phyloP scores from a whole-genome alignment of 2,797 vertebrate species.

The Helarctos malayanus region DNA sequence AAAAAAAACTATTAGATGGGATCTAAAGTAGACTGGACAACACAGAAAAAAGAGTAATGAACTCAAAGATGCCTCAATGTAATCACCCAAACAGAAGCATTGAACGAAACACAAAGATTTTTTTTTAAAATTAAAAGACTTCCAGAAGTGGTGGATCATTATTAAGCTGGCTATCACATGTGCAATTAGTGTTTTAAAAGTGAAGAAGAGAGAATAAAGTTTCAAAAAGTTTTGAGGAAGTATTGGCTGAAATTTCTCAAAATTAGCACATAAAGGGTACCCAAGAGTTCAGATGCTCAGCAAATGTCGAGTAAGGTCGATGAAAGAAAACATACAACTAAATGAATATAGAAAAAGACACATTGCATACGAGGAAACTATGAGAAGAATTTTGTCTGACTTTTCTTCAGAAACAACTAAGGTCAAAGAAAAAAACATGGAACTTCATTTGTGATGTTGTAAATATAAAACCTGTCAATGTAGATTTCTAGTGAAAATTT shows the following conservation, averaged over 20 bases:
- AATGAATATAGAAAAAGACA: background rate
- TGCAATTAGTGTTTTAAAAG: background rate
- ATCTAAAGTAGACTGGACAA: background rate
- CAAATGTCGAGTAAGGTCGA: background rate
- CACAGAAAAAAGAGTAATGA: background rate
- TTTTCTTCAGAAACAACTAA: background rate
- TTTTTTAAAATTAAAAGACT: background rate
- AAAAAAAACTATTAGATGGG: background rate
- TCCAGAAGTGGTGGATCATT: background rate
- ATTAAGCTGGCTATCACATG: background rate
- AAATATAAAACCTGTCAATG: background rate
- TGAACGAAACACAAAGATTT: background rate
- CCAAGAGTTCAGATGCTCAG: background rate
- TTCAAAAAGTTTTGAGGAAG: background rate
- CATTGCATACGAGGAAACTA: background rate
- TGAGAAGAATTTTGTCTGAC: background rate
- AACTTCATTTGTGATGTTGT: background rate
- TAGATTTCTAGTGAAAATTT: background rate
- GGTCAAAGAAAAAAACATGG: background rate
- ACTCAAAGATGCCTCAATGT: background rate
- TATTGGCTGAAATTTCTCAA: background rate
- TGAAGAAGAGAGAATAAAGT: background rate
- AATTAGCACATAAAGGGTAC: background rate
- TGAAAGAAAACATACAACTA: background rate
- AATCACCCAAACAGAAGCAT: background rate